phyloP scores from a whole-genome alignment of 2,113 vertebrate genomes.

The Rafetus swinhoei region DNA sequence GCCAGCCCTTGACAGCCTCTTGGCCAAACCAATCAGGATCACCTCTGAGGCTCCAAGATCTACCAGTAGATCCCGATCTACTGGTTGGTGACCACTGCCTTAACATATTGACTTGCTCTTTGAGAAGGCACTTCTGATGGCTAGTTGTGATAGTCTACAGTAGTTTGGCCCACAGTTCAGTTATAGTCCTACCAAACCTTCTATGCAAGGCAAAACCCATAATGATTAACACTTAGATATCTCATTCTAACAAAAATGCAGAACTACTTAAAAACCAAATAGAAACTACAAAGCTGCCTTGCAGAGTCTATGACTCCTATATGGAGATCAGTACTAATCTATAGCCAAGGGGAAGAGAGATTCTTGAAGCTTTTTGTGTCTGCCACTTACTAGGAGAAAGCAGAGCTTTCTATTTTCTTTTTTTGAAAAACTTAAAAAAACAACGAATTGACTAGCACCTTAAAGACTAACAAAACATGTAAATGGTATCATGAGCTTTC shows the following conservation, averaged over 20 bases:
- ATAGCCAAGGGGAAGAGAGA: background rate
- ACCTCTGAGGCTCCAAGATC: too few relatives aligned
- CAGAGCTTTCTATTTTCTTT: background rate
- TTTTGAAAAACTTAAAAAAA: background rate
- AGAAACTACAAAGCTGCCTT: background rate
- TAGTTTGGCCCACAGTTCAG: background rate
- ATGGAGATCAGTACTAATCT: background rate
- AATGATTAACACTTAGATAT: background rate
- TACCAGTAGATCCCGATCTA: too few relatives aligned
- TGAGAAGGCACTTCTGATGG: background rate
- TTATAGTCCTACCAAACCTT: background rate
- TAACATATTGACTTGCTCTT: background rate
- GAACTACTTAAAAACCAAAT: background rate
- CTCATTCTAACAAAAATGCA: background rate
- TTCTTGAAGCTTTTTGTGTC: background rate
- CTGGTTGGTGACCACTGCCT: too few relatives aligned
- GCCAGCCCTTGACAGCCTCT: too few relatives aligned
- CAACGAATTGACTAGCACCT: too few relatives aligned
- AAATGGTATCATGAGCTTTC: too few relatives aligned
- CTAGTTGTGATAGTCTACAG: background rate
- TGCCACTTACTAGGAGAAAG: background rate
- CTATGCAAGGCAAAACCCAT: background rate
- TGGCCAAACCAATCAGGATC: too few relatives aligned
- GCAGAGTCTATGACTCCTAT: background rate
- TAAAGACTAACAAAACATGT: too few relatives aligned